Evolutionary conservation across 2,888 invertebrate species (phyloP).

Genomic region (Yponomeuta sedellus): DNA sequence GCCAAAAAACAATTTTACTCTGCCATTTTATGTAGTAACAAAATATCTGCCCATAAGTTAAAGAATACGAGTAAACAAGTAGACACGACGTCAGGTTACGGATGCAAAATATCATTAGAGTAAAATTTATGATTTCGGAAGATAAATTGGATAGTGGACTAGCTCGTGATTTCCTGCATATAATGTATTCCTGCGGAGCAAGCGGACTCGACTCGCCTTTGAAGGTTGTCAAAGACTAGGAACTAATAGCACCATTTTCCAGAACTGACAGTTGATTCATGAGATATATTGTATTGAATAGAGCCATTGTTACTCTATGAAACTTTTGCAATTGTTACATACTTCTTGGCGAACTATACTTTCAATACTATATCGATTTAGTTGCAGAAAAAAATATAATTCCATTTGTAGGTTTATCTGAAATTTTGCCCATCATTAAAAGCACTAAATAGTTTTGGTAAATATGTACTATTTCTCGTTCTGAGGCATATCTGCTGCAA

Average conservation of each 20-base stretch:
- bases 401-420: no score
- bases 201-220: constrained; percentile 33
- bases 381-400: no score
- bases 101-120: constrained; percentile 67
- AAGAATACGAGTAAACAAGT: constrained; percentile 6
- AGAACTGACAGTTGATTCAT: constrained; percentile 11
- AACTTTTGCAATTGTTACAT: neutral
- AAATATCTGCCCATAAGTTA: neutral
- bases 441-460: no score
- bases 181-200: constrained; percentile 65
- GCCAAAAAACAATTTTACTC: neutral
- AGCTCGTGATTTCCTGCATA: constrained; percentile 70
- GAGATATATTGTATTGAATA: constrained; percentile 9
- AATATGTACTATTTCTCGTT: no score
- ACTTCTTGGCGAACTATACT: no score
- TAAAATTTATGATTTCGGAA: constrained; percentile 70
- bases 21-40: neutral
- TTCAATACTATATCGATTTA: no score
- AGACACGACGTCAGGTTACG: constrained; percentile 28
- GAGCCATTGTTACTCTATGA: neutral
- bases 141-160: constrained; percentile 66
- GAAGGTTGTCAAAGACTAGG: constrained; percentile 48
- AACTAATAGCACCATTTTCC: constrained; percentile 22
- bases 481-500: no score
- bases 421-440: no score